Evolutionary conservation across 2,797 vertebrate genomes (phyloP).

Genomic region (Hydrolagus colliei): DNA sequence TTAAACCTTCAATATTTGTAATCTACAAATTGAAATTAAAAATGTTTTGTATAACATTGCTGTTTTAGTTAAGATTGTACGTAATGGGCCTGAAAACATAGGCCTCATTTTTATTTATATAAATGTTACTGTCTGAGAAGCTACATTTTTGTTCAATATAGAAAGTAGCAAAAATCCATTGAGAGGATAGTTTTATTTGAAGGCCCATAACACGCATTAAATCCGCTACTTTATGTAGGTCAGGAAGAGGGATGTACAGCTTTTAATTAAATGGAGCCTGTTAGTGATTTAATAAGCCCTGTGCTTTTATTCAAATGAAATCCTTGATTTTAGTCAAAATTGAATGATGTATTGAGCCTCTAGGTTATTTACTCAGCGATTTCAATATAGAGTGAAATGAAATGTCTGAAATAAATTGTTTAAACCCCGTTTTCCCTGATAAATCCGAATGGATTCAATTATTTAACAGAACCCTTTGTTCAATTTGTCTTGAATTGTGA

Average conservation of each 20-base stretch:
- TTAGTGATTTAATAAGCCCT: constrained; percentile 23
- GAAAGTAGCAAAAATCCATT: not conserved
- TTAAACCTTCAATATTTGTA: too few relatives aligned
- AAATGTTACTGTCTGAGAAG: not conserved
- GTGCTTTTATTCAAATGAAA: constrained; percentile 20
- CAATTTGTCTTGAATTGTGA: constrained; percentile 3
- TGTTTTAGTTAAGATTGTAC: too few relatives aligned
- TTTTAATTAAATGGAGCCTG: constrained; percentile 25
- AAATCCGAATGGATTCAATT: constrained; percentile 23
- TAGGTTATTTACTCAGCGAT: not conserved
- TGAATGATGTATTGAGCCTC: not conserved
- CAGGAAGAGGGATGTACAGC: not conserved
- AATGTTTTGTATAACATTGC: too few relatives aligned
- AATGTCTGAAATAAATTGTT: not conserved
- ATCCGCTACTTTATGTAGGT: constrained; percentile 3
- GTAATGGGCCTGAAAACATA: too few relatives aligned
- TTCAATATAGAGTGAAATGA: not conserved
- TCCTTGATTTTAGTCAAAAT: constrained; percentile 8
- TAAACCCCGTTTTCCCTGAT: not conserved
- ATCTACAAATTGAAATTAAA: too few relatives aligned
- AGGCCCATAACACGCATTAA: not conserved
- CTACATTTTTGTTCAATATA: not conserved
- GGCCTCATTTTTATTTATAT: not conserved
- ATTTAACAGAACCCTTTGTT: constrained; percentile 27
- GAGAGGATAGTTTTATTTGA: not conserved